Evolutionary conservation across 2,888 invertebrate genomes (phyloP).

Genomic region (Erynnis tages): DNA sequence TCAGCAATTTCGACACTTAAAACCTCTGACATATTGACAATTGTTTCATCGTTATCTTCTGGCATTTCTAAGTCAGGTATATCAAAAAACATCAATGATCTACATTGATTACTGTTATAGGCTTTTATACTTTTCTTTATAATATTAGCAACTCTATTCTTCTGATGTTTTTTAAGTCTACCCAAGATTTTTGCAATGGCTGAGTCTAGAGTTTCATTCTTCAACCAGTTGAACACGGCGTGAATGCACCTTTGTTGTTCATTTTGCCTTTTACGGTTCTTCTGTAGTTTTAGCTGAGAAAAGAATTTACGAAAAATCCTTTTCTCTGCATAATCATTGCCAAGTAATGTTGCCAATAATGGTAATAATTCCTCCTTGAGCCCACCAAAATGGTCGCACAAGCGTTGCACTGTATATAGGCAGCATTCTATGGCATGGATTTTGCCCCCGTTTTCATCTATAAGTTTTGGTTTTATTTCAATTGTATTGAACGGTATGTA

Average conservation of each 20-base stretch:
- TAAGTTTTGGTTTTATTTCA: constrained; percentile 66
- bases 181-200: constrained; percentile 86
- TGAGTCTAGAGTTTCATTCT: constrained; percentile 85
- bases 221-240: constrained; percentile 88
- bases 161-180: constrained; percentile 79
- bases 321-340: constrained; percentile 93
- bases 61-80: constrained; percentile 29
- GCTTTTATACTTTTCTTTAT: constrained; percentile 84
- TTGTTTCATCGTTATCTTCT: constrained; percentile 26
- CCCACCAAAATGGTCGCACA: constrained; percentile 84
- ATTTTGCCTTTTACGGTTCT: constrained; percentile 75
- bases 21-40: not conserved
- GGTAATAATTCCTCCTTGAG: constrained; percentile 86
- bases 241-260: constrained; percentile 86
- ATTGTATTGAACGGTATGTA: constrained; percentile 90
- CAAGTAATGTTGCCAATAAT: constrained; percentile 90
- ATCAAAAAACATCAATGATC: constrained; percentile 81
- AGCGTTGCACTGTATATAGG: constrained; percentile 86
- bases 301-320: constrained; percentile 87
- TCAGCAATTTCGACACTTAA: constrained; percentile 28
- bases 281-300: constrained; percentile 82
- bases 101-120: constrained; percentile 82
- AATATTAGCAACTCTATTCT: constrained; percentile 75
- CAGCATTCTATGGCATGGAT: constrained; percentile 83
- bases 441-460: constrained; percentile 48